These are phyloP conservation scores for Rotaria magnacalcarata DNA, from an alignment of 2,888 invertebrate genomes.

Conservation along the genomic window DNA sequence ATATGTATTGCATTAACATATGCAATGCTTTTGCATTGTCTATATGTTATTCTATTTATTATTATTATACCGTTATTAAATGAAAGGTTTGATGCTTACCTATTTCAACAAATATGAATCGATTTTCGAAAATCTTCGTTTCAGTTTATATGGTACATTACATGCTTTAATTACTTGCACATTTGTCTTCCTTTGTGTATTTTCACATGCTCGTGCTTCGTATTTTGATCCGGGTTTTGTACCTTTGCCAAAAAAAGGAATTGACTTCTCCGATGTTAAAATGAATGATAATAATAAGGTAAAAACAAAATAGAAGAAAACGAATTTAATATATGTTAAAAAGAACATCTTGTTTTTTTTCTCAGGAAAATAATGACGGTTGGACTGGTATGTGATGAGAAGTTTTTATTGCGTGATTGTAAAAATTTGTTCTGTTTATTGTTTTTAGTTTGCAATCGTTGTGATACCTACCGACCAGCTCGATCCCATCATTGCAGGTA, in stretches of 20 bases:
- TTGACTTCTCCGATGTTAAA: slow-evolving; percentile 72
- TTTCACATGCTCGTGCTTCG: slow-evolving; percentile 76
- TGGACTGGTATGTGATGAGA: neutral
- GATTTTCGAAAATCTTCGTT: neutral
- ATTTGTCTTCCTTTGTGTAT: slow-evolving; percentile 69
- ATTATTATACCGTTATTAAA: slow-evolving; percentile 75
- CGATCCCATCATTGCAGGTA: slow-evolving; percentile 71
- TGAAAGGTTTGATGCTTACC: slow-evolving; percentile 65
- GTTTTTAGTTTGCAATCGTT: slow-evolving; percentile 67
- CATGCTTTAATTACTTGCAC: slow-evolving; percentile 76
- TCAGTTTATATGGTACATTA: slow-evolving; percentile 70
- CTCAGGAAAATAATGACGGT: neutral
- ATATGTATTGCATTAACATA: slow-evolving; percentile 76
- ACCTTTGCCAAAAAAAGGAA: slow-evolving; percentile 66
- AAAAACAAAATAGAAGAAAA: neutral
- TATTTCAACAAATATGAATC: neutral
- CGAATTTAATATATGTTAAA: neutral
- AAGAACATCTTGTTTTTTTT: neutral
- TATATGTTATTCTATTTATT: slow-evolving; percentile 79
- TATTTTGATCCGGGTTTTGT: slow-evolving; percentile 83
- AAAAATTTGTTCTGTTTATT: too few relatives aligned
- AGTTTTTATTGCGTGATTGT: neutral
- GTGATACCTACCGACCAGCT: slow-evolving; percentile 71
- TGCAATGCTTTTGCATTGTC: slow-evolving; percentile 74
- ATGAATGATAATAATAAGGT: slow-evolving; percentile 14